phyloP scores from a whole-genome alignment of 2,888 invertebrate genomes.

The Pseudococcus longispinus region DNA sequence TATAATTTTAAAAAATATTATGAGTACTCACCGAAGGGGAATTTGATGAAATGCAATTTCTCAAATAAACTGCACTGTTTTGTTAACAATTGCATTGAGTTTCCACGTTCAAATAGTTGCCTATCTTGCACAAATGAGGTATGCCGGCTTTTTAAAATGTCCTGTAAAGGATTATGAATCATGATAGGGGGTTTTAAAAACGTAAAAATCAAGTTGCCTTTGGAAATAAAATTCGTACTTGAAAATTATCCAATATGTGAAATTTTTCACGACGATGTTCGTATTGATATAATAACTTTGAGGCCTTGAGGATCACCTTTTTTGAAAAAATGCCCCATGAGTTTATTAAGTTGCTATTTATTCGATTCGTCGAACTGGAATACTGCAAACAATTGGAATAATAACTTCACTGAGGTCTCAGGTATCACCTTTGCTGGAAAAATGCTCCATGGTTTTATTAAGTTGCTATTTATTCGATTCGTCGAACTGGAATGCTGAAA shows the following conservation, averaged over 20 bases:
- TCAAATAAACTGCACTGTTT: neutral
- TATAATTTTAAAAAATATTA: neutral
- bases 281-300: too few relatives aligned
- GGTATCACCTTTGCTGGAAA: neutral
- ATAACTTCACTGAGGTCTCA: neutral
- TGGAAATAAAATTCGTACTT: neutral
- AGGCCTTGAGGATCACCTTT: too few relatives aligned
- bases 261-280: neutral
- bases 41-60: neutral
- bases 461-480: neutral
- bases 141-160: neutral
- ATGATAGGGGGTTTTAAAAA: neutral
- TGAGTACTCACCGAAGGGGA: neutral
- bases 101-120: neutral
- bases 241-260: too few relatives aligned
- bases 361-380: too few relatives aligned
- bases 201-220: neutral
- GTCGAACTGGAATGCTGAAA: neutral
- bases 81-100: neutral
- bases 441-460: neutral
- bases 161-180: neutral
- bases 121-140: neutral
- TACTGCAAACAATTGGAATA: neutral
- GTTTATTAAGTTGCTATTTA: neutral
- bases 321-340: too few relatives aligned